Conservation (phyloP, 2,113 vertebrate species). For the Brachypteracias leptosomus region DNA sequence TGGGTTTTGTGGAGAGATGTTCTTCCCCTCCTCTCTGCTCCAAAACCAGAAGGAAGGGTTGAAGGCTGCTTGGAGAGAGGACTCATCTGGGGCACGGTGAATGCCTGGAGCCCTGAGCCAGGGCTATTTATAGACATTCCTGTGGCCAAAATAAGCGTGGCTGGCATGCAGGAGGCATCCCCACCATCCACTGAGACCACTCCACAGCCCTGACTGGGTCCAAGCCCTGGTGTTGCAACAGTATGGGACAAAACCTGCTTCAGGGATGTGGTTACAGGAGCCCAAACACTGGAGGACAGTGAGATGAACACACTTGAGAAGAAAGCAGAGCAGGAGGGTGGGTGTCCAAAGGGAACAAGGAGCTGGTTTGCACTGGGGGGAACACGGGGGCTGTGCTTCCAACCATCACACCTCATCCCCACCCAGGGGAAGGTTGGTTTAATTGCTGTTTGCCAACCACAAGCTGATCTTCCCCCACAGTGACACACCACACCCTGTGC, state of each 20-base stretch:
- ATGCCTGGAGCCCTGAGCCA: neutral
- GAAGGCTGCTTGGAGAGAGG: accelerated
- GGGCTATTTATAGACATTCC: constrained; percentile 44
- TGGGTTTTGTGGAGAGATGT: neutral
- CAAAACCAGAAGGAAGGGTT: neutral
- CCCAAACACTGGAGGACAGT: accelerated
- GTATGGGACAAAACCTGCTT: neutral
- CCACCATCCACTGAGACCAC: accelerated
- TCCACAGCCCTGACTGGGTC: accelerated
- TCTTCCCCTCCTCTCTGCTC: accelerated
- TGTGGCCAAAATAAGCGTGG: neutral
- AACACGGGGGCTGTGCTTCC: accelerated
- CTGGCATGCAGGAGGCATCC: neutral
- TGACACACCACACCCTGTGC: neutral
- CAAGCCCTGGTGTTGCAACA: accelerated
- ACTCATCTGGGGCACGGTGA: accelerated
- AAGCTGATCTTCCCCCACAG: neutral
- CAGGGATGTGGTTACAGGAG: neutral
- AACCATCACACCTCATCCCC: accelerated
- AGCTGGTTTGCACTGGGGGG: neutral
- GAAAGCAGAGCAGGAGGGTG: neutral
- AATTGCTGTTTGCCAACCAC: neutral
- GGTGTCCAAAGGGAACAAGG: neutral
- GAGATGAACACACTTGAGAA: neutral
- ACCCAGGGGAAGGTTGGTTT: neutral